These are phyloP conservation scores for Lamellibrachia columna DNA, from an alignment of 2,888 invertebrate species.

Conservation along the genomic window DNA sequence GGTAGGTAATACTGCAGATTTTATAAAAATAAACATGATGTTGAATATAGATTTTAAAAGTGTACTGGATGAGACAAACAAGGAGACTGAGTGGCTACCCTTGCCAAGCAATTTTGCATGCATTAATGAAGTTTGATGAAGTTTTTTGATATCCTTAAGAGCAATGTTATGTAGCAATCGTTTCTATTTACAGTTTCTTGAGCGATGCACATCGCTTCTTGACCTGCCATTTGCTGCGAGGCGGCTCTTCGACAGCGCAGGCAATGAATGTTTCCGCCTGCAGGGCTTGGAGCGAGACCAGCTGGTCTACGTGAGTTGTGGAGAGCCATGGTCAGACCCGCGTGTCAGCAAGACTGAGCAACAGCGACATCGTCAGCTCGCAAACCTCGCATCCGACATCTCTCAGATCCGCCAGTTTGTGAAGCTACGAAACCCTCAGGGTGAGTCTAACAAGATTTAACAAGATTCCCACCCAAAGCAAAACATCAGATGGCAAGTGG, in stretches of 20 bases:
- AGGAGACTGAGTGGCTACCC: too few species aligned
- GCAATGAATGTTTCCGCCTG: conserved; percentile 61
- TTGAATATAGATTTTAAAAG: too few species aligned
- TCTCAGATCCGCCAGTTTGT: conserved; percentile 61
- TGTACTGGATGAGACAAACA: too few species aligned
- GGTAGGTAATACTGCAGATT: too few species aligned
- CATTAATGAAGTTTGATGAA: not conserved
- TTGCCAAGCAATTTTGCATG: too few species aligned
- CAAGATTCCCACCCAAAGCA: too few species aligned
- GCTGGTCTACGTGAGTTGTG: conserved; percentile 59
- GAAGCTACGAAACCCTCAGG: conserved; percentile 57
- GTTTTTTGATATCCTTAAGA: not conserved
- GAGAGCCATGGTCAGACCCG: conserved; percentile 64
- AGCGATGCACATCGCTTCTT: conserved; percentile 59
- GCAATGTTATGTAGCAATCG: not conserved
- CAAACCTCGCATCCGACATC: conserved; percentile 61
- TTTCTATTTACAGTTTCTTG: conserved; percentile 58
- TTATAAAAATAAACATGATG: too few species aligned
- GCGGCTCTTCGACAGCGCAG: conserved; percentile 61
- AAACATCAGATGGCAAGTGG: too few species aligned
- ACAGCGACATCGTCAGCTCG: conserved; percentile 58
- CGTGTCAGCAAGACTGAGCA: conserved; percentile 60
- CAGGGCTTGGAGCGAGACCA: conserved; percentile 57
- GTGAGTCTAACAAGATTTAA: conserved; percentile 40
- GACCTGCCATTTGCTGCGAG: conserved; percentile 63